Conservation (phyloP, 2,113 vertebrate genomes). For the Montifringilla adamsi region DNA sequence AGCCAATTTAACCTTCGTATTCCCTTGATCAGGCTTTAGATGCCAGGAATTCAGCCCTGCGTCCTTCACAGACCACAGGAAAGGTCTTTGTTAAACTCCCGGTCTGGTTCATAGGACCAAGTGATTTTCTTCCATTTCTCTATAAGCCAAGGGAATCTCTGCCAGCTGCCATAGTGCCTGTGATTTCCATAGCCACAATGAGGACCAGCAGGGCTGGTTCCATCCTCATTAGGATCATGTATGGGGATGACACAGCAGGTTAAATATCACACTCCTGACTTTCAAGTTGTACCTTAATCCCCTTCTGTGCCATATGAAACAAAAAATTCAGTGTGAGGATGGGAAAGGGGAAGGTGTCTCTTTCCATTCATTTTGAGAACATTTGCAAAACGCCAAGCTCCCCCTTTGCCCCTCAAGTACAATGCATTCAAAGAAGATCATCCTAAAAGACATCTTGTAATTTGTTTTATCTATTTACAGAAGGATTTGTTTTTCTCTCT, state of each 20-base stretch:
- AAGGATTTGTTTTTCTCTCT: conserved; percentile 28
- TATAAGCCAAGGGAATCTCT: not conserved
- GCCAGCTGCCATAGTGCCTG: not conserved
- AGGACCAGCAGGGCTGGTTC: not conserved
- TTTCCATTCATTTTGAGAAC: not conserved
- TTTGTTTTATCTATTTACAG: conserved; percentile 55
- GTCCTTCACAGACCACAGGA: not conserved
- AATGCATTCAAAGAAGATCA: not conserved
- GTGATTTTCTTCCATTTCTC: not conserved
- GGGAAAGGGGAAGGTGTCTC: not conserved
- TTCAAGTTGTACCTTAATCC: not conserved
- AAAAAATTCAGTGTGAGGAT: not conserved
- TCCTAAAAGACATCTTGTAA: conserved; percentile 37
- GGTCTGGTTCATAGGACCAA: not conserved
- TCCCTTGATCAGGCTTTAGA: not conserved
- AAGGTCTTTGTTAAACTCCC: not conserved
- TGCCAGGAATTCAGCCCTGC: not conserved
- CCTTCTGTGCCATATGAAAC: not conserved
- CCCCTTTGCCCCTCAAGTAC: not conserved
- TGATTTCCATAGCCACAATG: not conserved
- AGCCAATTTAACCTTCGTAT: not conserved
- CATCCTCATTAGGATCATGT: not conserved
- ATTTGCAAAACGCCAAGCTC: not conserved
- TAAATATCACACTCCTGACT: not conserved
- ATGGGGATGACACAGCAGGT: not conserved